Conservation (phyloP, 2,113 vertebrate species). For the Ochotona curzoniae region DNA sequence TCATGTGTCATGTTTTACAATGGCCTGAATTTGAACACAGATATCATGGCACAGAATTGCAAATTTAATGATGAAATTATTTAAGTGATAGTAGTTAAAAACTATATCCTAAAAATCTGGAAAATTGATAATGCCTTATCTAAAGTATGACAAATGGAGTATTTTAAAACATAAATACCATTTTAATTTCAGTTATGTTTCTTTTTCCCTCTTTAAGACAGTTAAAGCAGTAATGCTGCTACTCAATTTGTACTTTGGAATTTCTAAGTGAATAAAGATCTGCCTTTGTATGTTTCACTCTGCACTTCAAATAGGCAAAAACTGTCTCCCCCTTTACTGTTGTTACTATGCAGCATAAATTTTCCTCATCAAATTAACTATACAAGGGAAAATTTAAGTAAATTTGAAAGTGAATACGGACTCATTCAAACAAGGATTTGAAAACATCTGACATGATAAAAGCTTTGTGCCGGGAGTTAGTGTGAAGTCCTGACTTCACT, state of each 20-base stretch:
- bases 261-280: conserved; percentile 56
- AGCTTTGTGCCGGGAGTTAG: conserved; percentile 19
- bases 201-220: conserved; percentile 30
- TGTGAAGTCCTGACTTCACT: conserved; percentile 53
- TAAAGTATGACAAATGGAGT: conserved; percentile 32
- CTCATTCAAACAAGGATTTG: conserved; percentile 57
- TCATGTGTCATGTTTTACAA: conserved; percentile 76
- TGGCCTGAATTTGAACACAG: conserved; percentile 74
- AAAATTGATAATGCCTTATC: conserved; percentile 77
- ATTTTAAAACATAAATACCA: conserved; percentile 60
- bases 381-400: conserved; percentile 42
- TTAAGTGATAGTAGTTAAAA: conserved; percentile 77
- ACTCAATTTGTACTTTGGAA: conserved; percentile 53
- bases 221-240: conserved; percentile 36
- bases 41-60: conserved; percentile 74
- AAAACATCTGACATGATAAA: conserved; percentile 45
- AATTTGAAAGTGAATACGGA: conserved; percentile 45
- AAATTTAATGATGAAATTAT: conserved; percentile 78
- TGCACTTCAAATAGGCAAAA: conserved; percentile 39
- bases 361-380: conserved; percentile 49
- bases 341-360: conserved; percentile 12
- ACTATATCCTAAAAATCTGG: conserved; percentile 73
- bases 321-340: not conserved
- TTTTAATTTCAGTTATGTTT: conserved; percentile 32
- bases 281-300: conserved; percentile 23